Evolutionary conservation across 2,888 invertebrate genomes (phyloP), one percentile per base, ranked within the genome.

Genomic region (Molanna angustata): DNA sequence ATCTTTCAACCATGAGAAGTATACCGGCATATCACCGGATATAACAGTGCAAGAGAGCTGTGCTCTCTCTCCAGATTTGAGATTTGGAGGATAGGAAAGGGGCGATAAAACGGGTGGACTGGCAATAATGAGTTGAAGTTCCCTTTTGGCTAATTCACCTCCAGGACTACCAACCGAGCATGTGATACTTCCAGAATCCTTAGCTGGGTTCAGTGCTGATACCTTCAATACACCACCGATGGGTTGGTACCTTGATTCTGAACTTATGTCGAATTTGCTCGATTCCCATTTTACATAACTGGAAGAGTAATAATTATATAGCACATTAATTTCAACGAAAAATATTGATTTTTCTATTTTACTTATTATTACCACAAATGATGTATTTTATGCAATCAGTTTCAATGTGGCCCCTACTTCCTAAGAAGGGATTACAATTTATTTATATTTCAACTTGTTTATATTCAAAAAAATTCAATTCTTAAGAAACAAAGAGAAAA

Each of bases 1-100:
- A 63, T 79, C 79, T 64, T 85, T 85, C 49, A 82, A 77, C 85
- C 85, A 85, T 9, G 81, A 76, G 63, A 85, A 84, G 58, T 78
- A 79, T 35, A 85, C 80, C 1, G 85, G 85, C 75, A 83, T 78
- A 65, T 84, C 84, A 16, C 85, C 85, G 33, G 83, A 82, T 35
- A 86, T 90, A 45, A 91, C 88, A 44, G 88, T 89, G 67, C 93
- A 93, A 1, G 91, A 88, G 35, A 92, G 79, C 66, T 91, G 86
- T 45, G 89, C 84, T 62, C 91, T 78, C 69, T 91, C 86, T 49
- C 88, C 86, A 11, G 78, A 84, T 69, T 87, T 85, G 27, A 91
- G 74, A 62, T 87, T 88, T 47, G 85, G 82, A 1, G 92, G 90
- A 66, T 93, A 93, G 47, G 80, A 81, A 65, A 94, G 89, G 3